Base-by-base conservation (phyloP, 2,797 vertebrate species). In the Squalus acanthias region DNA sequence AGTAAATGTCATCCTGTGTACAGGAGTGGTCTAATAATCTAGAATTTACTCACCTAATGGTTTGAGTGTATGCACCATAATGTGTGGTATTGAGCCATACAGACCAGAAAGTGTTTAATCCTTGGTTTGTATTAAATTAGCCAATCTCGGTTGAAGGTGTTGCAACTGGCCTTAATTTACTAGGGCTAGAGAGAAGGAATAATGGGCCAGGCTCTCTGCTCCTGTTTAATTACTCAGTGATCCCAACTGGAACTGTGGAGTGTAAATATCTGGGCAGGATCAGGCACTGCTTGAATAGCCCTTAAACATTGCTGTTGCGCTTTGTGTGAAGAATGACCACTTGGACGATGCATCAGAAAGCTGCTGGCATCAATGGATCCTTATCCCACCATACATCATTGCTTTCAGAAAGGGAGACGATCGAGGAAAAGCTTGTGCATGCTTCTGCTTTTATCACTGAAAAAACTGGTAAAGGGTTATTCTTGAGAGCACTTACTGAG, bases 321-420 rank as follows among this genome's bases (percentile, higher is more conserved):
- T 46, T 76, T 91, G 39, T 26, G 29, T 67, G 67, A 95, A 95
- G 46, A 46, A 46, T 93, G 20, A 22, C 63, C 91, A 93, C 20
- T 46, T 93, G 91, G 91, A 67, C 39, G n/a, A 22, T 93, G n/a
- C 65, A 93, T 93, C 91, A 69, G 63, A 95, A 74, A 74, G 2
- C 26, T 57, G 6, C 70, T 95, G 93, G 8, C 46, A 95, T 2
- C 65, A 24, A 17, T 95, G 0, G 50, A 95, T 17, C 46, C 46
- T 95, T 95, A 22, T 74, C 69, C 70, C 39, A 57, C 1, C 57
- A 95, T 53, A 74, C 5, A 39, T 12, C 24, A 53, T 17, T 74
- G 69, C 69, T 57, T 53, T 95, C 50, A 74, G 39, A 74, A 74
- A 95, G 26, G 50, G 39, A 46, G 24, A 6, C 0, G 57, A 63